These are phyloP conservation scores for Hololepta plana DNA, from an alignment of 2,888 invertebrate genomes.

Conservation along the genomic window DNA sequence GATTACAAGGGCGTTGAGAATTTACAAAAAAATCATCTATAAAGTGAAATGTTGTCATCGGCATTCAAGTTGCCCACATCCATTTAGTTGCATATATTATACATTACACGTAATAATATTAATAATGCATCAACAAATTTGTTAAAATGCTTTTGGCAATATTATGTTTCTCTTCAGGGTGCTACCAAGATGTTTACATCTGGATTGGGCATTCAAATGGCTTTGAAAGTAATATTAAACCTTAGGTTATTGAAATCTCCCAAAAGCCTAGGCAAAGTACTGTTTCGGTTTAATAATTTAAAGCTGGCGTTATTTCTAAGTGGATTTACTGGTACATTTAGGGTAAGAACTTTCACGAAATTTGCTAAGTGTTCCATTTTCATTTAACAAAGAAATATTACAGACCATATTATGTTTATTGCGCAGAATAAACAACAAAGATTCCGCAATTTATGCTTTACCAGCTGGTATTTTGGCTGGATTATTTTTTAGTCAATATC, in stretches of 20 bases:
- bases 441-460: constrained; percentile 43
- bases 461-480: constrained; percentile 56
- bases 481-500: constrained; percentile 50
- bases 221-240: constrained; percentile 38
- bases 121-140: constrained; percentile 1
- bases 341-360: constrained; percentile 28
- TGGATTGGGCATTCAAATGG: constrained; percentile 42
- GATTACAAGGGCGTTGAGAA: constrained; percentile 25
- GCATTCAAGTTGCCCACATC: constrained; percentile 39
- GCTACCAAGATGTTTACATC: constrained; percentile 37
- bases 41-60: constrained; percentile 31
- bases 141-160: constrained; percentile 3
- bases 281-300: constrained; percentile 36
- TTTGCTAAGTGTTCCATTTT: constrained; percentile 8
- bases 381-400: no score
- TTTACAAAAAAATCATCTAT: constrained; percentile 28
- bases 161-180: constrained; percentile 27
- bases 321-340: constrained; percentile 46
- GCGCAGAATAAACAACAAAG: constrained; percentile 39
- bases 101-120: constrained; percentile 28
- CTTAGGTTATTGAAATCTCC: constrained; percentile 34
- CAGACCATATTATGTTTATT: constrained; percentile 48
- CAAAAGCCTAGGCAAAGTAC: constrained; percentile 28
- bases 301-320: constrained; percentile 50
- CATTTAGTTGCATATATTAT: constrained; percentile 41